phyloP scores from a whole-genome alignment of 2,113 vertebrate genomes.

The Podarcis muralis region DNA sequence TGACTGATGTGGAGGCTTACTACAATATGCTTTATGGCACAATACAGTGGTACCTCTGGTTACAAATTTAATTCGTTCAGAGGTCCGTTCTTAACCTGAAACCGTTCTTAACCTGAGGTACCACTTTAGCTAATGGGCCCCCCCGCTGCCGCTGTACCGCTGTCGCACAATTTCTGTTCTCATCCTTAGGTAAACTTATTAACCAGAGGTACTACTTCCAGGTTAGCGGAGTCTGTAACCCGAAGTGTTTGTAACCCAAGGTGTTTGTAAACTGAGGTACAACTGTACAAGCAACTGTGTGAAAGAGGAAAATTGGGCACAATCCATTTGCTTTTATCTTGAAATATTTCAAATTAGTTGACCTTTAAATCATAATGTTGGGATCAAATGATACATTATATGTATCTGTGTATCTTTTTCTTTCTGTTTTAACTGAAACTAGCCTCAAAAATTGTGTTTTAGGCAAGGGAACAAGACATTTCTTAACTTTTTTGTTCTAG shows the following conservation, averaged over 20 bases:
- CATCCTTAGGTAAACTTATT: no score
- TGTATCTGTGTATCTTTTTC: neutral
- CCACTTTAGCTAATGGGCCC: no score
- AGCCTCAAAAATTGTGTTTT: neutral
- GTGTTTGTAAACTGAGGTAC: no score
- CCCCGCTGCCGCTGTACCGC: no score
- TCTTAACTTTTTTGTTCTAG: neutral
- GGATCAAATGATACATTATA: slow-evolving; percentile 28
- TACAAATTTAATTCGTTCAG: no score
- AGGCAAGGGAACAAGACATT: neutral
- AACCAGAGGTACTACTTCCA: no score
- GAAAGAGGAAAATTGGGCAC: slow-evolving; percentile 26
- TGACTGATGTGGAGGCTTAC: slow-evolving; percentile 30
- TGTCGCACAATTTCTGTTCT: no score
- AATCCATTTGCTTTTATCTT: slow-evolving; percentile 27
- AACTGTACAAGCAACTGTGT: neutral
- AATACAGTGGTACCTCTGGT: neutral
- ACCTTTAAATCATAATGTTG: slow-evolving; percentile 44
- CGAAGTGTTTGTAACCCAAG: no score
- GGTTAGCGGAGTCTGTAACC: no score
- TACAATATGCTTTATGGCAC: slow-evolving; percentile 47
- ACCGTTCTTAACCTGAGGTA: no score
- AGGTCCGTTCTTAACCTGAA: no score
- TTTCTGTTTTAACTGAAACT: neutral
- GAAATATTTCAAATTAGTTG: slow-evolving; percentile 50